A percentile compares a stretch with the other conserved stretches of the same genome.
These are phyloP conservation scores for Argyrosomus japonicus DNA, from an alignment of 2,113 vertebrate genomes.

Conservation along the genomic window DNA sequence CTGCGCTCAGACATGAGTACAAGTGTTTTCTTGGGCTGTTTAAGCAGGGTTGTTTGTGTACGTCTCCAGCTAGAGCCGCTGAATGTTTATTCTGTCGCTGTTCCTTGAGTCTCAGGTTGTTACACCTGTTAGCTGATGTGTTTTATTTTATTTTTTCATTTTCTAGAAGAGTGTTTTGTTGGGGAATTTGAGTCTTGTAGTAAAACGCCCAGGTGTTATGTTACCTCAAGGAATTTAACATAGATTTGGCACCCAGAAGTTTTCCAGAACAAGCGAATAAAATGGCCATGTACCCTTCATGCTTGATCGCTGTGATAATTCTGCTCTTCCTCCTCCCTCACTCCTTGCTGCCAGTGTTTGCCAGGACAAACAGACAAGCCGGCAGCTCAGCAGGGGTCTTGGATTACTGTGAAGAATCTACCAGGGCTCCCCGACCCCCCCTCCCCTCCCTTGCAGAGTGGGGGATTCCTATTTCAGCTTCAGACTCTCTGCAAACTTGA, in stretches of 20 bases:
- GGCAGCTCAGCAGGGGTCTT: constrained; percentile 60
- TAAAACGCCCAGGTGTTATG: background rate
- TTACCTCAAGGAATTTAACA: constrained; percentile 1
- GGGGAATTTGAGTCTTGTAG: background rate
- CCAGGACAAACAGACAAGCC: constrained; percentile 65
- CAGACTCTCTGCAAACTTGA: constrained; percentile 35
- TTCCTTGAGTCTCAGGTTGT: background rate
- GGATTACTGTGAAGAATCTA: constrained; percentile 61
- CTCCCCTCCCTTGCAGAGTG: background rate
- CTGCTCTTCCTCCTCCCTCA: constrained; percentile 14
- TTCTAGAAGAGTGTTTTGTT: background rate
- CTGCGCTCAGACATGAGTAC: constrained; percentile 1
- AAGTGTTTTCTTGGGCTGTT: constrained; percentile 25
- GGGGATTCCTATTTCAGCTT: constrained; percentile 59
- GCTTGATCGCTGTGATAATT: constrained; percentile 34
- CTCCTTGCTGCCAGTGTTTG: constrained; percentile 26
- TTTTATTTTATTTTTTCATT: background rate
- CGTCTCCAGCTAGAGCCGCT: background rate
- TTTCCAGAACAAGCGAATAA: background rate
- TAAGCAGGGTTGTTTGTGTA: constrained; percentile 23
- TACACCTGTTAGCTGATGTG: constrained; percentile 32
- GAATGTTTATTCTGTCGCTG: constrained; percentile 32
- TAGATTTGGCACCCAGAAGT: background rate
- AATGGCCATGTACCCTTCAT: constrained; percentile 9
- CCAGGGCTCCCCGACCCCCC: background rate